phyloP scores from a whole-genome alignment of 2,797 vertebrate species.

The Cossypha caffra region DNA sequence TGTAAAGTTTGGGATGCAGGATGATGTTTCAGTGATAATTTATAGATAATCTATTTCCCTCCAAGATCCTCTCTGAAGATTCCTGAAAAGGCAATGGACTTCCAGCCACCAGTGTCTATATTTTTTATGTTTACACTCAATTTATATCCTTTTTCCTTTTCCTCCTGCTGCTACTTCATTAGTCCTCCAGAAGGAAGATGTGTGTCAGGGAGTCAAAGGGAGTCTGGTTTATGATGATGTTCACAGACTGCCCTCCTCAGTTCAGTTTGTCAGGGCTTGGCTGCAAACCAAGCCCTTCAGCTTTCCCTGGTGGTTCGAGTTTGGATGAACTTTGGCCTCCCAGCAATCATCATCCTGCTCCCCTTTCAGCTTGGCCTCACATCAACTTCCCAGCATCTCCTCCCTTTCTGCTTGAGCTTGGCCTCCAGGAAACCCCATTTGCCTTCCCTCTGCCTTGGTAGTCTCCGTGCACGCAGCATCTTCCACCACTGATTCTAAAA shows the following conservation, averaged over 20 bases:
- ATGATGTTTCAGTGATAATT: background rate
- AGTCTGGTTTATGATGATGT: conserved; percentile 46
- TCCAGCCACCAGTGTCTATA: background rate
- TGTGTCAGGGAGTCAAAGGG: conserved; percentile 24
- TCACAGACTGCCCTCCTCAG: conserved; percentile 28
- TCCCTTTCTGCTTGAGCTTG: background rate
- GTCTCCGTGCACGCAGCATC: background rate
- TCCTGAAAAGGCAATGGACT: conserved; percentile 2
- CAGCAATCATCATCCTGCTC: conserved; percentile 29
- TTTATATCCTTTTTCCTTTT: conserved; percentile 27
- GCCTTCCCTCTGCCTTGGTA: background rate
- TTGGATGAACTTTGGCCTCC: conserved; percentile 33
- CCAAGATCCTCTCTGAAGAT: background rate
- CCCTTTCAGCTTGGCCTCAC: conserved; percentile 26
- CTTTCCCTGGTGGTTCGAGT: conserved; percentile 36
- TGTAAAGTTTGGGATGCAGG: background rate
- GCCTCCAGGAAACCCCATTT: conserved; percentile 28
- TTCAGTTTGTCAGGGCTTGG: conserved; percentile 25
- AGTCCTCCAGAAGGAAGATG: conserved; percentile 35
- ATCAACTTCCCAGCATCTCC: background rate
- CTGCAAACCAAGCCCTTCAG: conserved; percentile 37
- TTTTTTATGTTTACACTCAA: conserved; percentile 8
- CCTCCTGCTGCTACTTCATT: conserved; percentile 52
- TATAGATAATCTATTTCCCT: background rate
- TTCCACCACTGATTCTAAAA: background rate